phyloP scores from a whole-genome alignment of 1,140 invertebrate genomes.

The Myzus persicae region DNA sequence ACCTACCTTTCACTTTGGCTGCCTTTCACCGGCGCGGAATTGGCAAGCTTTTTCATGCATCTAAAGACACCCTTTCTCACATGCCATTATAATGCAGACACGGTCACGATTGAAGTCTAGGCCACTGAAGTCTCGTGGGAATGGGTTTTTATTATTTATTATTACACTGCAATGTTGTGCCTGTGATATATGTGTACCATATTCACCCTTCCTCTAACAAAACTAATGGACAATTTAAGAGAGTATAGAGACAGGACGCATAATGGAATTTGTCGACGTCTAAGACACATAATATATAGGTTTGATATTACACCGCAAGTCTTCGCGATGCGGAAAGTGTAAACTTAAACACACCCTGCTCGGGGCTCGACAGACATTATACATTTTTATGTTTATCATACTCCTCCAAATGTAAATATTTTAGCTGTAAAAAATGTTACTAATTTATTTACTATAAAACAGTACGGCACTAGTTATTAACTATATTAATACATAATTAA shows the following conservation, averaged over 20 bases:
- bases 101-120: constrained; percentile 49
- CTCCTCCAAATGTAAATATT: background rate
- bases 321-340: background rate
- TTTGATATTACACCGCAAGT: background rate
- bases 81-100: constrained; percentile 3
- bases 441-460: background rate
- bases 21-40: constrained; percentile 48
- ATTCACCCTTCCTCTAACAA: background rate
- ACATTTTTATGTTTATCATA: background rate
- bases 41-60: constrained; percentile 47
- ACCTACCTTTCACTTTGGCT: constrained; percentile 45
- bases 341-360: background rate
- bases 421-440: background rate
- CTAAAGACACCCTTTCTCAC: constrained; percentile 47
- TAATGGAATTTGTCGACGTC: background rate
- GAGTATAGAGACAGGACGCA: background rate
- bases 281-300: too few species aligned
- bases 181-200: background rate
- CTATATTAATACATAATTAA: background rate
- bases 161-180: background rate
- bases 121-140: constrained; percentile 39
- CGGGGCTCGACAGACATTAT: background rate
- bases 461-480: background rate
- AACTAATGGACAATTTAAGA: background rate
- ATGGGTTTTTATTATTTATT: constrained; percentile 41